A percentile compares a stretch with the other conserved stretches of the same genome.
Evolutionary conservation across 1,140 invertebrate genomes (phyloP).

Genomic region (Kradibia gibbosae): DNA sequence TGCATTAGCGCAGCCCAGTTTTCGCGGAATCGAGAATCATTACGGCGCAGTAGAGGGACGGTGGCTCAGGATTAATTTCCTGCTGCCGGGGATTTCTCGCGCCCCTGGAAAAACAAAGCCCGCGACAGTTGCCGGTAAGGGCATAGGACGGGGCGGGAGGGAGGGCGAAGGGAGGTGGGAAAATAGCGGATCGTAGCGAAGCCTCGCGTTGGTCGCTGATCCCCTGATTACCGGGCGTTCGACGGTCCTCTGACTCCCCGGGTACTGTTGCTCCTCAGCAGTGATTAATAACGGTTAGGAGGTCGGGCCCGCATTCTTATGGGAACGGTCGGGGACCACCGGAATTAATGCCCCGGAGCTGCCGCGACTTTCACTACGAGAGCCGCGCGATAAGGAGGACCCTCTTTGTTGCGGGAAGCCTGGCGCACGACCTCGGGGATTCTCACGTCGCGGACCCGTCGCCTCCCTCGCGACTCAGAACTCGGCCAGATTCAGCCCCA

Average conservation of each 20-base stretch:
- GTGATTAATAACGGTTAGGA: constrained; percentile 54
- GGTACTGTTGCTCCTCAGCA: constrained; percentile 26
- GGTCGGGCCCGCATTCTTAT: not conserved
- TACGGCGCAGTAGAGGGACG: not conserved
- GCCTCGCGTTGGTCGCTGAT: not conserved
- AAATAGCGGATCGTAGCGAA: not conserved
- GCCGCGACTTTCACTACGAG: constrained; percentile 60
- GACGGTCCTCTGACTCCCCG: not conserved
- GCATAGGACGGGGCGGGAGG: not conserved
- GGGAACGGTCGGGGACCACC: constrained; percentile 51
- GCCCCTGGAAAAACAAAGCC: not conserved
- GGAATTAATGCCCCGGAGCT: constrained; percentile 60
- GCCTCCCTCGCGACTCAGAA: not conserved
- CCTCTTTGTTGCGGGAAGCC: constrained; percentile 53
- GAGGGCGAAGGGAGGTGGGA: not conserved
- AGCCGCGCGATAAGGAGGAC: constrained; percentile 48
- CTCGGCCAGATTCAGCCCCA: too few relatives aligned
- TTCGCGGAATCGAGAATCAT: constrained; percentile 9
- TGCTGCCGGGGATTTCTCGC: not conserved
- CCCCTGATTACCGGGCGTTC: not conserved
- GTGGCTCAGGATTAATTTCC: not conserved
- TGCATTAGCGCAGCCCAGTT: not conserved
- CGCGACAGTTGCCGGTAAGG: not conserved
- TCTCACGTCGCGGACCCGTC: constrained; percentile 50
- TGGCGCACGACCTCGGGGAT: constrained; percentile 43